A percentile compares a stretch with the other conserved stretches of the same genome.
These are phyloP conservation scores for Silurus glanis DNA, from an alignment of 2,113 vertebrate species.

Conservation along the genomic window DNA sequence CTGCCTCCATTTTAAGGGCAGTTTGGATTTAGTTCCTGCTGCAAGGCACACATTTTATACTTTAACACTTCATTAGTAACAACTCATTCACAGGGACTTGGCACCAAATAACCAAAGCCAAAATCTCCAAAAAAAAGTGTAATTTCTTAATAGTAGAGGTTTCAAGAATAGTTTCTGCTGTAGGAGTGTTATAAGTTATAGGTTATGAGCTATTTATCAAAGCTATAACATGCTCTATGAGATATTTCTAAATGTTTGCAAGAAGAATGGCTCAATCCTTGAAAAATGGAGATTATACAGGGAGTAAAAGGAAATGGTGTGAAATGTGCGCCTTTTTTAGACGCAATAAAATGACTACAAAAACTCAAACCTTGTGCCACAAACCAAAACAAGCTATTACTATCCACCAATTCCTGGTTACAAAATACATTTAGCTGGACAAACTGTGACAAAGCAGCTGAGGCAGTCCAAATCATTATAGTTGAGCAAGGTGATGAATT, in stretches of 20 bases:
- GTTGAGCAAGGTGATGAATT: constrained; percentile 35
- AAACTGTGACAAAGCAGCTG: constrained; percentile 29
- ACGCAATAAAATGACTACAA: constrained; percentile 31
- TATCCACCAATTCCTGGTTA: constrained; percentile 14
- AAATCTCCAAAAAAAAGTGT: not conserved
- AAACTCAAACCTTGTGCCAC: not conserved
- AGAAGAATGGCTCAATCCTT: not conserved
- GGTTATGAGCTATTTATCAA: no score
- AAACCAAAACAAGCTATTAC: constrained; percentile 37
- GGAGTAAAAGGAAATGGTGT: constrained; percentile 20
- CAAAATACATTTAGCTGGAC: constrained; percentile 21
- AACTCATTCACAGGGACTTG: not conserved
- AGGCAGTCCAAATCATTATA: constrained; percentile 25
- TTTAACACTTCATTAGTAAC: not conserved
- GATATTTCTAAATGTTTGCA: constrained; percentile 2
- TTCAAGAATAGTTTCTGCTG: not conserved
- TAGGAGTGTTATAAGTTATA: not conserved
- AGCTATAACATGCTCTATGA: not conserved
- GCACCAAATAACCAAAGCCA: not conserved
- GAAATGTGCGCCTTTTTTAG: constrained; percentile 30
- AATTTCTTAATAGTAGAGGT: not conserved
- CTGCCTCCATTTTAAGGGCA: constrained; percentile 7
- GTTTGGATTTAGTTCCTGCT: not conserved
- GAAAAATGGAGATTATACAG: not conserved
- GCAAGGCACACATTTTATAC: not conserved